Evolutionary conservation across 2,113 vertebrate genomes (phyloP).

Genomic region (Opisthocomus hoazin): DNA sequence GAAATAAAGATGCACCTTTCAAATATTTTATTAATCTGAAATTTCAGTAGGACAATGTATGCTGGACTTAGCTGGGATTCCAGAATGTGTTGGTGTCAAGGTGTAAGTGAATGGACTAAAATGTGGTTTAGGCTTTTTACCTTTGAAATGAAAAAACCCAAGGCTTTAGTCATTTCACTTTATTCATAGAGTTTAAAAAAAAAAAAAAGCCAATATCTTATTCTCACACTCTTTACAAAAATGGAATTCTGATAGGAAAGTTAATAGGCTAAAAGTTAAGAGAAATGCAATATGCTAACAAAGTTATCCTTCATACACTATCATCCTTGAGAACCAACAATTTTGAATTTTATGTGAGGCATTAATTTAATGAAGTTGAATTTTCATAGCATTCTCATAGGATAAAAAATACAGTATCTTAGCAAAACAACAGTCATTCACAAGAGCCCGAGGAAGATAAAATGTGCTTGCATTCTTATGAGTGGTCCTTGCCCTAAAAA

Average conservation of each 20-base stretch:
- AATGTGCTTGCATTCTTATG: not conserved
- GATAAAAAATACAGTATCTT: not conserved
- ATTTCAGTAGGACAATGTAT: constrained; percentile 23
- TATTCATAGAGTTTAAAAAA: not conserved
- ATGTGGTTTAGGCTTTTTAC: constrained; percentile 10
- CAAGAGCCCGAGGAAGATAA: not conserved
- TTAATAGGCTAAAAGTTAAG: not conserved
- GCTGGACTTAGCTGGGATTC: constrained; percentile 35
- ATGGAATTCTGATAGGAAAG: not conserved
- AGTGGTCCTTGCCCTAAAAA: not conserved
- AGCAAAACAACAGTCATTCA: not conserved
- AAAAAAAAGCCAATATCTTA: not conserved
- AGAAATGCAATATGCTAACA: not conserved
- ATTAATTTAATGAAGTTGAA: not conserved
- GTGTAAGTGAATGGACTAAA: constrained; percentile 23
- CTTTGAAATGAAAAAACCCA: not conserved
- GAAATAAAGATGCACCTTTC: constrained; percentile 31
- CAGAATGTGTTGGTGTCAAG: constrained; percentile 11
- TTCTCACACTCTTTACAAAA: not conserved
- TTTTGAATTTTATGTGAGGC: not conserved
- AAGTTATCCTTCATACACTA: not conserved
- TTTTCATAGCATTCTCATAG: not conserved
- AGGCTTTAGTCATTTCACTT: not conserved
- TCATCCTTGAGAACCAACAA: not conserved
- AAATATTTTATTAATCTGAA: constrained; percentile 21